phyloP scores from a whole-genome alignment of 2,888 invertebrate species.

The Himalopsyche kuldschensis region DNA sequence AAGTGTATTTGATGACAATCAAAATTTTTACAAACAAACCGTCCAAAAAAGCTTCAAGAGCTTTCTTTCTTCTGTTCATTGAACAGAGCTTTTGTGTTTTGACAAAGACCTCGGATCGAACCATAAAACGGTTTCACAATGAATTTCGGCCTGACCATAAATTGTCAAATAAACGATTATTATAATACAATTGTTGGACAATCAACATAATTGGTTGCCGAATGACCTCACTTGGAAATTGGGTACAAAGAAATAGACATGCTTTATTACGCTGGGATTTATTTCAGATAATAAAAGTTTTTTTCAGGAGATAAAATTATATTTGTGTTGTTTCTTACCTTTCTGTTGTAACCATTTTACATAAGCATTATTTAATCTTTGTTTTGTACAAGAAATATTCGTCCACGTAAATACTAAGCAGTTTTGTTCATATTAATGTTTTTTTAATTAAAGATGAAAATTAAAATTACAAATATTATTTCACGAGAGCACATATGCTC shows the following conservation, averaged over 20 bases:
- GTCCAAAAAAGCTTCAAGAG: background rate
- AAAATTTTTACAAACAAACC: background rate
- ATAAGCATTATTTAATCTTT: background rate
- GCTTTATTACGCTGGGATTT: background rate
- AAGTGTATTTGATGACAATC: background rate
- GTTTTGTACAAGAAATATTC: too few relatives aligned
- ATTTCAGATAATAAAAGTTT: background rate
- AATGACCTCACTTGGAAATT: background rate
- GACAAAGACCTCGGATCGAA: background rate
- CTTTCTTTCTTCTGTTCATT: background rate
- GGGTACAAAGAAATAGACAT: background rate
- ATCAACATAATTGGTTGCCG: background rate
- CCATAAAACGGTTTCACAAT: background rate
- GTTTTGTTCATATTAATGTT: too few relatives aligned
- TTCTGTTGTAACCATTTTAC: background rate
- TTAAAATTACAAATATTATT: too few relatives aligned
- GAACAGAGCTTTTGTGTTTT: background rate
- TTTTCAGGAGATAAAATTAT: background rate
- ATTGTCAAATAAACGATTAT: constrained; percentile 1
- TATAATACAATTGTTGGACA: constrained; percentile 1
- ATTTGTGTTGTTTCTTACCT: background rate
- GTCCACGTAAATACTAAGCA: too few relatives aligned
- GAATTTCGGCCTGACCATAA: background rate
- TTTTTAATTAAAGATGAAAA: too few relatives aligned
- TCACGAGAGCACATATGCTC: too few relatives aligned